Evolutionary conservation across 2,888 invertebrate species (phyloP).

Genomic region (Netelia fuscicornis): DNA sequence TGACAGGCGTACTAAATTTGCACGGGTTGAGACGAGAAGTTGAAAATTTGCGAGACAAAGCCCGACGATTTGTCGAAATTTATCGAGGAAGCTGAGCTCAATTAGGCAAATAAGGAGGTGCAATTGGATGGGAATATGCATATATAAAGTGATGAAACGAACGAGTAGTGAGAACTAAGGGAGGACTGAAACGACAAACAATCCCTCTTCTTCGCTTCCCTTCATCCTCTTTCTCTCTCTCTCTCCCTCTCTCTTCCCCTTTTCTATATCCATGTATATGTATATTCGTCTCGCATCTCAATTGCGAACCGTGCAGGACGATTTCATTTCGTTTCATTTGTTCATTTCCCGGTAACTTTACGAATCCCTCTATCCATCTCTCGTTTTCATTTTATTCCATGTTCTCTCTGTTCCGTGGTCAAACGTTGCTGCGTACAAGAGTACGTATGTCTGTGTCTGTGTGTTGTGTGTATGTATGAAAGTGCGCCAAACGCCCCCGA

Average conservation of each 20-base stretch:
- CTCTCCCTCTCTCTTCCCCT: slow-evolving; percentile 16
- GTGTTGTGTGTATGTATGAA: neutral
- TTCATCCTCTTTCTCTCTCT: slow-evolving; percentile 49
- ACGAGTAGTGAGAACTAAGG: slow-evolving; percentile 73
- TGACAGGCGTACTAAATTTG: neutral
- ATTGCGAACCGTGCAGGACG: slow-evolving; percentile 72
- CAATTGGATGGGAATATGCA: slow-evolving; percentile 76
- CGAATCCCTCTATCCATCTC: slow-evolving; percentile 53
- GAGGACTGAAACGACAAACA: slow-evolving; percentile 83
- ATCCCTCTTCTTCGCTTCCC: slow-evolving; percentile 77
- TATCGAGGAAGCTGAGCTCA: slow-evolving; percentile 79
- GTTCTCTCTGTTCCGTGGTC: slow-evolving; percentile 42
- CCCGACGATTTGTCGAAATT: slow-evolving; percentile 82
- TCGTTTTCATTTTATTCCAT: slow-evolving; percentile 53
- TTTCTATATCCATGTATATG: slow-evolving; percentile 1
- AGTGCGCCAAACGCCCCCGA: slow-evolving; percentile 74
- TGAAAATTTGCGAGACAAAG: slow-evolving; percentile 76
- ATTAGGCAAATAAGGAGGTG: slow-evolving; percentile 84
- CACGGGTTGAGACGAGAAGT: neutral
- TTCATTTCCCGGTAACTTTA: slow-evolving; percentile 77
- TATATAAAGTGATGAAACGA: slow-evolving; percentile 69
- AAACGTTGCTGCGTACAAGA: slow-evolving; percentile 35
- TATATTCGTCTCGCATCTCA: slow-evolving; percentile 67
- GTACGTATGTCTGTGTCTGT: neutral
- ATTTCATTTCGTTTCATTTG: slow-evolving; percentile 84